Conservation (phyloP, 2,888 invertebrate species). For the Cantharis nigra region DNA sequence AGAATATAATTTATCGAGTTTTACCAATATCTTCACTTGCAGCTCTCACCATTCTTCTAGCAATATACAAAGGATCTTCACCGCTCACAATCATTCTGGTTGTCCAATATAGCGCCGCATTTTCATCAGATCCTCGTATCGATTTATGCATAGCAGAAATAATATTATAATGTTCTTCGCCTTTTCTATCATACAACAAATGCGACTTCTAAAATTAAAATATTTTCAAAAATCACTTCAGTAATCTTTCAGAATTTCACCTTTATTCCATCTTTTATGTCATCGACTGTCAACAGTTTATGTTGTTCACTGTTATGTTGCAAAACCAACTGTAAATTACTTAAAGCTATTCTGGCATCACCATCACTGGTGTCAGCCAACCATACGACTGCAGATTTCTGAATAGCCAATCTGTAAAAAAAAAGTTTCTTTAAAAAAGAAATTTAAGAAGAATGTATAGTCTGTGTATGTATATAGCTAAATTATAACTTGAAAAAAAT, state of each 20-base stretch:
- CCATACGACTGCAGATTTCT: conserved; percentile 68
- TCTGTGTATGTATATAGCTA: too few species aligned
- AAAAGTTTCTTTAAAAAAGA: background rate
- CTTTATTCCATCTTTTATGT: conserved; percentile 75
- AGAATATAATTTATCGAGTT: background rate
- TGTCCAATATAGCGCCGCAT: conserved; percentile 82
- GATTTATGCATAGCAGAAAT: conserved; percentile 85
- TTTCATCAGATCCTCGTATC: conserved; percentile 78
- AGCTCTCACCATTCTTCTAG: conserved; percentile 72
- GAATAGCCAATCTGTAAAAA: conserved; percentile 50
- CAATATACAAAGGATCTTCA: conserved; percentile 79
- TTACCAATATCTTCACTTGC: conserved; percentile 81
- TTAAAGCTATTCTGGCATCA: conserved; percentile 79
- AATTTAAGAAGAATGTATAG: background rate
- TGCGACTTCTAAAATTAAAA: conserved; percentile 66
- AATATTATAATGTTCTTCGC: conserved; percentile 83
- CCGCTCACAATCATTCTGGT: conserved; percentile 79
- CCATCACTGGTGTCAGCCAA: conserved; percentile 79
- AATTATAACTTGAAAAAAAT: too few species aligned
- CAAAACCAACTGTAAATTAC: conserved; percentile 73
- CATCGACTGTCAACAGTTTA: conserved; percentile 63
- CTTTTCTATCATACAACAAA: conserved; percentile 75
- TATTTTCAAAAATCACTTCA: background rate
- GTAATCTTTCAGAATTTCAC: conserved; percentile 46
- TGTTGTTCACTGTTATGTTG: conserved; percentile 59